phyloP scores from a whole-genome alignment of 2,888 invertebrate genomes.

The Adelognathus sp. region DNA sequence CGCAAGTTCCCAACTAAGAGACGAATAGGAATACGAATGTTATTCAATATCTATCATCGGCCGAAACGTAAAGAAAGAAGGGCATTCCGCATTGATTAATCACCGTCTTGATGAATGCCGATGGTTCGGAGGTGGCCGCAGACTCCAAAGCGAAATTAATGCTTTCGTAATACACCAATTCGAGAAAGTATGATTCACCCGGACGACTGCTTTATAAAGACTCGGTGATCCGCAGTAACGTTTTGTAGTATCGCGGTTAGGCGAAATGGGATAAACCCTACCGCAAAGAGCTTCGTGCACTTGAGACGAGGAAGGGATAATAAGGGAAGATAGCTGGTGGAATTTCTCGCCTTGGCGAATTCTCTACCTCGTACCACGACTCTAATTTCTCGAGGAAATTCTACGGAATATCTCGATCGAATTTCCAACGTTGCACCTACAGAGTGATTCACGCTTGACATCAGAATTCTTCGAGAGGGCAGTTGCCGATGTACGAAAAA shows the following conservation, averaged over 20 bases:
- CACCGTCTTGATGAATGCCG: too few species aligned
- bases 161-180: too few species aligned
- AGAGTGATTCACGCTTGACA: too few species aligned
- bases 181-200: too few species aligned
- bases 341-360: constrained; percentile 32
- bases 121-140: too few species aligned
- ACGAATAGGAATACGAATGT: too few species aligned
- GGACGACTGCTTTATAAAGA: not conserved
- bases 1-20: not conserved
- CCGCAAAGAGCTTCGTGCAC: not conserved
- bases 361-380: constrained; percentile 11
- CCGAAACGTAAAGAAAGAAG: not conserved
- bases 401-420: constrained; percentile 31
- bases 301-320: constrained; percentile 10
- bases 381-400: constrained; percentile 48
- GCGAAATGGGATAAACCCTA: not conserved
- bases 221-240: not conserved
- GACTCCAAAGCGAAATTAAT: too few species aligned
- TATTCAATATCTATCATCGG: not conserved
- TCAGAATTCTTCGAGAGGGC: too few species aligned
- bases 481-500: too few species aligned
- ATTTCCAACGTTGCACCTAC: not conserved
- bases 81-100: not conserved
- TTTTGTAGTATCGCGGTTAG: not conserved
- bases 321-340: constrained; percentile 10